Evolutionary conservation across 1,140 invertebrate genomes (phyloP).

Genomic region (Matsumurasca onukii): DNA sequence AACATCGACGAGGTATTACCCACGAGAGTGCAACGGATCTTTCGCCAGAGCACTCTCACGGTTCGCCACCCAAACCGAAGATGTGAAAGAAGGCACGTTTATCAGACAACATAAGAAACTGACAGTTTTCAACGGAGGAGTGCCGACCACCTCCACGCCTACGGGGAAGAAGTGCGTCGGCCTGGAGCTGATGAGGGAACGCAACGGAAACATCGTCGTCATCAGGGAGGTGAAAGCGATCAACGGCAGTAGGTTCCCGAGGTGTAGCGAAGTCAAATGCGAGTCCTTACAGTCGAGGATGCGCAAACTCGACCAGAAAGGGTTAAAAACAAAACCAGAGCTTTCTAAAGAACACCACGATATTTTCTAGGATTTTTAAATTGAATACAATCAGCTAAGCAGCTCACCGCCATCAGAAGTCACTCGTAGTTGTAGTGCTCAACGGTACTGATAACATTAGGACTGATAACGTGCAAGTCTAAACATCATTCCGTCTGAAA

Average conservation of each 20-base stretch:
- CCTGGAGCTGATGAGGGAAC: conserved; percentile 40
- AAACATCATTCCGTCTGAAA: neutral
- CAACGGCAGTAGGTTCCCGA: conserved; percentile 53
- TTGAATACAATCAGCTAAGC: conserved; percentile 21
- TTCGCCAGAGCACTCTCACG: conserved; percentile 54
- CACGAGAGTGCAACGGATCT: conserved; percentile 52
- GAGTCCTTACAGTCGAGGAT: conserved; percentile 57
- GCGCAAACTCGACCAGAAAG: conserved; percentile 50
- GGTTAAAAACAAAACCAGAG: conserved; percentile 33
- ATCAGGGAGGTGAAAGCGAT: conserved; percentile 54
- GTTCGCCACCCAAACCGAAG: conserved; percentile 46
- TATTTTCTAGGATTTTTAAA: conserved; percentile 14
- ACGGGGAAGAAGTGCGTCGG: conserved; percentile 35
- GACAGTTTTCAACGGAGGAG: conserved; percentile 36
- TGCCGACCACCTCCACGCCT: conserved; percentile 17
- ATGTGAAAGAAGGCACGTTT: conserved; percentile 46
- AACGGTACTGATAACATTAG: neutral
- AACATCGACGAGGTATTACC: conserved; percentile 46
- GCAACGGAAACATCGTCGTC: conserved; percentile 53
- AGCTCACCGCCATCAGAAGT: conserved; percentile 5
- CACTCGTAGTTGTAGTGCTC: neutral
- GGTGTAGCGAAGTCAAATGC: conserved; percentile 57
- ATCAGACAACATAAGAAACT: conserved; percentile 30
- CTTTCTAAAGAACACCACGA: conserved; percentile 29
- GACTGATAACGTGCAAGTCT: neutral